phyloP scores from a whole-genome alignment of 2,888 invertebrate species.

The Sacculina carcini region DNA sequence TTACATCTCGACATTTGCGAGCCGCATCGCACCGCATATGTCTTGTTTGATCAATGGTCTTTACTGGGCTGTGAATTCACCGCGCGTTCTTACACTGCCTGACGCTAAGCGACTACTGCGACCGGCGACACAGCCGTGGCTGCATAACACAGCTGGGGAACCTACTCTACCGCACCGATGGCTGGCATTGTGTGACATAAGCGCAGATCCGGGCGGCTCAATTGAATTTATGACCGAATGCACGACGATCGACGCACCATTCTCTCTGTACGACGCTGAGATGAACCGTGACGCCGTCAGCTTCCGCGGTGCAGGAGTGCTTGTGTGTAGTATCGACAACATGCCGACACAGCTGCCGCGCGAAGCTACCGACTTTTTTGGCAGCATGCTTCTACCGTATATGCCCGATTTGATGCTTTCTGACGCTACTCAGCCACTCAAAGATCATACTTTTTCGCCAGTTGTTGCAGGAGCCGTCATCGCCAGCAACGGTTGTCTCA shows the following conservation, averaged over 20 bases:
- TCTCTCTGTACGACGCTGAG: constrained; percentile 97
- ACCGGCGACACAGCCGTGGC: constrained; percentile 73
- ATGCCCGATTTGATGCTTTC: constrained; percentile 62
- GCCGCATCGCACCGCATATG: constrained; percentile 84
- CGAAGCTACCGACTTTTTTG: constrained; percentile 94
- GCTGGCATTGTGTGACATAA: constrained; percentile 85
- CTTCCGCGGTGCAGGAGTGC: constrained; percentile 82
- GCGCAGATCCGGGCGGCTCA: constrained; percentile 93
- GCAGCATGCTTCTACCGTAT: constrained; percentile 68
- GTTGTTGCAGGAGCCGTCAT: constrained; percentile 49
- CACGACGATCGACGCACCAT: constrained; percentile 96
- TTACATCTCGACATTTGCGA: constrained; percentile 85
- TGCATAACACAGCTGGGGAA: constrained; percentile 48
- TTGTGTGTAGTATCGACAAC: constrained; percentile 99
- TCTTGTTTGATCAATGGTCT: constrained; percentile 93
- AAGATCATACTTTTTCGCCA: constrained; percentile 40
- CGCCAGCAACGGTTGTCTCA: constrained; percentile 74
- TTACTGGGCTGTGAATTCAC: constrained; percentile 94
- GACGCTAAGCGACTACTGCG: constrained; percentile 83
- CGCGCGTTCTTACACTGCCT: constrained; percentile 82
- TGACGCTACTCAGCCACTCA: constrained; percentile 48
- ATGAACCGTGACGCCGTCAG: constrained; percentile 87
- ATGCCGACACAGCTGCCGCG: constrained; percentile 97
- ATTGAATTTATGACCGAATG: constrained; percentile 99
- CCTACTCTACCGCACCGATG: constrained; percentile 69